Evolutionary conservation across 2,888 invertebrate genomes (phyloP), one percentile per base, ranked within the genome.

Genomic region (Alitta virens): DNA sequence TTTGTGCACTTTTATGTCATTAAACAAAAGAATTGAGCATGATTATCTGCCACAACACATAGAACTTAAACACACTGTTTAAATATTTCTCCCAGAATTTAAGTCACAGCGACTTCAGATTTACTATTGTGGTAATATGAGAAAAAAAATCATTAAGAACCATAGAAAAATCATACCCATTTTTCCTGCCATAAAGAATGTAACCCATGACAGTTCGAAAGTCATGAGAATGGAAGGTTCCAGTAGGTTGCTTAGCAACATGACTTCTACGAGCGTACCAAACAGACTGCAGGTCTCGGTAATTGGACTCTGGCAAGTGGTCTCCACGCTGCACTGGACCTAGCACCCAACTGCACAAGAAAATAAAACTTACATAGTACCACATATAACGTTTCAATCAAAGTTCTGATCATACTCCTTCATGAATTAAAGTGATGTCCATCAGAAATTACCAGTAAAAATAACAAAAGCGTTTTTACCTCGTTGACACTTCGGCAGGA

Each of bases 221-320:
- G 73, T 80, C 79, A 67, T 80, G 80, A 2, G 79, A 73, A 59
- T 79, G 79, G 70, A 82, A 82, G 23, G 77, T 79, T 2, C 78
- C 80, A 12, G 70, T 64, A 0, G 78, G 77, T 12, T 69, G 64
- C 43, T 73, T 68, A 50, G 68, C 69, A 66, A 79, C 75, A 68
- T 81, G 78, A 56, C 71, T 63, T 21, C 79, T 68, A 42, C 77
- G 74, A 14, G 75, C 78, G 42, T 77, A 70, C 79, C 78, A 80
- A 16, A 71, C 66, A 3, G 74, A 68, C 23, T 73, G 69, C 53
- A 76, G 62, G 3, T 75, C 75, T 26, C 69, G 68, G 1, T 67
- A 69, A 5, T 64, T 61, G 24, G 25, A 26, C 23, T 21, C 16
- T 1, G 33, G 7, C 9, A 49, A 50, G 40, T 61, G 55, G 59